Base-by-base conservation (phyloP, 2,113 vertebrate genomes). In the Mobula birostris region DNA sequence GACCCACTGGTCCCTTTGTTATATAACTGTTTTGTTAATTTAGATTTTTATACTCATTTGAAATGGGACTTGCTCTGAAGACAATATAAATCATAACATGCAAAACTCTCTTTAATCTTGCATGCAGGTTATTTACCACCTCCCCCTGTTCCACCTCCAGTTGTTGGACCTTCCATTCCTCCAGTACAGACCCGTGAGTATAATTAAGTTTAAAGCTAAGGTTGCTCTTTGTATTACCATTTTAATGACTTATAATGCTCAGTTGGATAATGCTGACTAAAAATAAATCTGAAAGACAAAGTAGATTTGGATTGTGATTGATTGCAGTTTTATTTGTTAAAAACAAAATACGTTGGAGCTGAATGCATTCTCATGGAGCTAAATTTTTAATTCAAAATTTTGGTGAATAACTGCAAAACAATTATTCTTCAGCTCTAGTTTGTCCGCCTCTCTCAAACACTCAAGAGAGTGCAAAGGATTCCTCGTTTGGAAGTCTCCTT, bases 401-500 rank as follows among this genome's bases (percentile, higher is more conserved):
- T 19, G 56, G 32, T 15, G 21, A 92, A 93, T 56, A 48, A 40
- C 72, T 93, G 36, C 66, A 48, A 92, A 74, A 93, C 66, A 74
- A 94, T 94, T 94, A 95, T 19, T 95, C 83, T 95, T 61, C 96
- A 98, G 98, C 97, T 95, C 96, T 99, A 94, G 97, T 98, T 76
- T 98, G 98, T 93, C 96, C 98, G 12, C 97, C 98, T 0, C 95
- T 99, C 94, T 95, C 97, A 58, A 96, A 97, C 94, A 94, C 97
- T 95, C 98, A 98, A 95, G 99, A 99, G 58, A 95, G 96, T 2
- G 96, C 97, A 95, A 99, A 99, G 95, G 98, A 99, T 61, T 97
- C 98, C 93, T 97, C 97, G 24, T 99, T 98, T 94, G 95, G 96
- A 88, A 95, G 96, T 94, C 97, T 99, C 95, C 97, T 99, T 94